Evolutionary conservation across 2,113 vertebrate species (phyloP).

Genomic region (Campylomormyrus tamandua): DNA sequence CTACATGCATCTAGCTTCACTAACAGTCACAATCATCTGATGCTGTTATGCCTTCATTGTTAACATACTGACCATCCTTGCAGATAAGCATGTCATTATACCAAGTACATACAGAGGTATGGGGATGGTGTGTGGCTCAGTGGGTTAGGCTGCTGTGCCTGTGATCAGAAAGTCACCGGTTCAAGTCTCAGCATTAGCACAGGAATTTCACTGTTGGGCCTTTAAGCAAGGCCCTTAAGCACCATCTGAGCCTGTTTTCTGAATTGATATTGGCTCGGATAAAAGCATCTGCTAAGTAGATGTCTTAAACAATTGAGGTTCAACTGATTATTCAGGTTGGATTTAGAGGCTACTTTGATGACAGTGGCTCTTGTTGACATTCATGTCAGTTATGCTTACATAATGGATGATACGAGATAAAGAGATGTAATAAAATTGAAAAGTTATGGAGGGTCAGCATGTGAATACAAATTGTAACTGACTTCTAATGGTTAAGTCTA

Average conservation of each 20-base stretch:
- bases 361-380: neutral
- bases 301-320: neutral
- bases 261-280: neutral
- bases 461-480: neutral
- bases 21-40: neutral
- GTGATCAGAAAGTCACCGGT: neutral
- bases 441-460: neutral
- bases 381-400: neutral
- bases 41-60: neutral
- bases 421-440: neutral
- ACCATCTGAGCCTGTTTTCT: too few relatives aligned
- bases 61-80: neutral
- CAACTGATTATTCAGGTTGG: neutral
- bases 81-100: neutral
- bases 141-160: neutral
- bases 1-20: neutral
- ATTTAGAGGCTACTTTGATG: neutral
- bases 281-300: neutral
- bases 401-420: neutral
- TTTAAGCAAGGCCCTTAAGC: too few relatives aligned
- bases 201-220: neutral
- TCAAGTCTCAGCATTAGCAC: neutral
- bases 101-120: neutral
- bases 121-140: too few relatives aligned
- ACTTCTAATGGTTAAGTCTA: neutral